A percentile compares a stretch with the other conserved stretches of the same genome.
Evolutionary conservation across 2,888 invertebrate species (phyloP).

Genomic region (Choreutis nemorana): DNA sequence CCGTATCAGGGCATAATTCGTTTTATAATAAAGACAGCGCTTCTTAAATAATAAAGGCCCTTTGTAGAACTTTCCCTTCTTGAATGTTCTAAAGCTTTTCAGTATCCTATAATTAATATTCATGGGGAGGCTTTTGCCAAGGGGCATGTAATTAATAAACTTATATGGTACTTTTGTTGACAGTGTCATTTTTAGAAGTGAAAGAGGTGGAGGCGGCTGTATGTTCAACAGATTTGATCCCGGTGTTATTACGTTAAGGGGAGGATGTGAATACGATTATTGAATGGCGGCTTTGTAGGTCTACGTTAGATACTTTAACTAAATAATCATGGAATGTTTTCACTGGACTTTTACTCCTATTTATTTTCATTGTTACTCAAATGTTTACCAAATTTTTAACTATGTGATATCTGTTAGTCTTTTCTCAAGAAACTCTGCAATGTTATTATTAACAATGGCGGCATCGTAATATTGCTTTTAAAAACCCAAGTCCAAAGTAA

Average conservation of each 20-base stretch:
- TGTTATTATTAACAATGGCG: too few species aligned
- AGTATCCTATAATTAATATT: slow-evolving; percentile 66
- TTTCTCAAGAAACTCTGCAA: too few species aligned
- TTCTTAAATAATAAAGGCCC: slow-evolving; percentile 67
- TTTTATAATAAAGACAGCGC: slow-evolving; percentile 53
- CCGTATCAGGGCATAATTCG: slow-evolving; percentile 44
- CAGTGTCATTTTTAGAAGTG: slow-evolving; percentile 56
- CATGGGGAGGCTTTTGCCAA: slow-evolving; percentile 60
- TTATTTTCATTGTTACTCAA: too few species aligned
- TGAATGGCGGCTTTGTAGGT: too few species aligned
- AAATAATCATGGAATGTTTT: too few species aligned
- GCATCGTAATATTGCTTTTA: too few species aligned
- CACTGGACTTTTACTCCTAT: too few species aligned
- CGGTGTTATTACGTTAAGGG: too few species aligned
- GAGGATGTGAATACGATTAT: slow-evolving; percentile 20
- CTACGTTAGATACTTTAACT: too few species aligned
- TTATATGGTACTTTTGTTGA: slow-evolving; percentile 68
- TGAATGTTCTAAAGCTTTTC: slow-evolving; percentile 64
- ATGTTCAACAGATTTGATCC: neutral
- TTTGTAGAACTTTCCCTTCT: slow-evolving; percentile 66
- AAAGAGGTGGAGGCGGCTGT: slow-evolving; percentile 9
- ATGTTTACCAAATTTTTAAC: too few species aligned
- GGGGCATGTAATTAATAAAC: slow-evolving; percentile 66
- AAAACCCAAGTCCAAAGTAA: too few species aligned
- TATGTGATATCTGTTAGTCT: too few species aligned